Evolutionary conservation across 2,113 vertebrate species (phyloP).

Genomic region (Irena cyanogastra): DNA sequence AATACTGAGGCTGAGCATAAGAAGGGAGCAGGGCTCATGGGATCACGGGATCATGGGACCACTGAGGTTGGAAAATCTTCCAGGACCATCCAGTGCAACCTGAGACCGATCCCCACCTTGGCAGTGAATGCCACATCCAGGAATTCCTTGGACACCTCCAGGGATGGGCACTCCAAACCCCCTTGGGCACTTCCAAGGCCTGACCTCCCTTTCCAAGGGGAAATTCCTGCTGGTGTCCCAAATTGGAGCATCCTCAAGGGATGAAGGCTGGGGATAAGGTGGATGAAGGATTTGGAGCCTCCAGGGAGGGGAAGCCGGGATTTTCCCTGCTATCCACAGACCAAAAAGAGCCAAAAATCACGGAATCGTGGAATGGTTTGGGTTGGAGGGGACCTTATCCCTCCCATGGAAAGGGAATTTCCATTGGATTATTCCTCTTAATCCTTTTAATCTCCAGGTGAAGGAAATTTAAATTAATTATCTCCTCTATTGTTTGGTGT

Average conservation of each 20-base stretch:
- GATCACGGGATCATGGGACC: neutral
- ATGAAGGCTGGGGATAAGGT: fast-evolving
- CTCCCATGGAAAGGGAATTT: neutral
- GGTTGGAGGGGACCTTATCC: neutral
- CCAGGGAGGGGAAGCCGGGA: neutral
- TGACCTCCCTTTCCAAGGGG: neutral
- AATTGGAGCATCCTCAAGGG: neutral
- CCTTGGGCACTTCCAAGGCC: neutral
- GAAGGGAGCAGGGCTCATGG: neutral
- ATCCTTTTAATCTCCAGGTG: neutral
- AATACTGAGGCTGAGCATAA: neutral
- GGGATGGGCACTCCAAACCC: fast-evolving
- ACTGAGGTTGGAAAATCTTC: neutral
- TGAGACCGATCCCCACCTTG: fast-evolving
- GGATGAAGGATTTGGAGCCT: neutral
- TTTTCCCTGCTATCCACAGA: neutral
- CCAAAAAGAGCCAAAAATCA: neutral
- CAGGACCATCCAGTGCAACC: fast-evolving
- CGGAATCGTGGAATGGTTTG: neutral
- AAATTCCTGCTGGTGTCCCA: neutral
- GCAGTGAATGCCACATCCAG: neutral
- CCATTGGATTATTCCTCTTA: neutral
- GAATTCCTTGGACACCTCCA: neutral
- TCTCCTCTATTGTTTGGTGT: fast-evolving
- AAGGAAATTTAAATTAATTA: neutral